These are phyloP conservation scores for Phyto melanocephala DNA, from an alignment of 2,888 invertebrate species.

Conservation along the genomic window DNA sequence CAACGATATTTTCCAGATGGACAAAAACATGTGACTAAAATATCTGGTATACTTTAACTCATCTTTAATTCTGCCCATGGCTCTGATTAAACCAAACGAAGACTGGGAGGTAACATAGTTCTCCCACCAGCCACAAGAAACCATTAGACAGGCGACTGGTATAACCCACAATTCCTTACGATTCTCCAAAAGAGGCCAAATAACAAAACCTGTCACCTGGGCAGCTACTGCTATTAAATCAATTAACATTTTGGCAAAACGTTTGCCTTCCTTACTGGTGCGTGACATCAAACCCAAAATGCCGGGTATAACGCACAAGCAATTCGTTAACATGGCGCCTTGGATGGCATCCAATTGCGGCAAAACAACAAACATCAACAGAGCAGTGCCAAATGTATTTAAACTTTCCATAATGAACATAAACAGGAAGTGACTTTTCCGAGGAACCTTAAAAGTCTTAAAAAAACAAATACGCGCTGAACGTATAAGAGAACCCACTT, in stretches of 20 bases:
- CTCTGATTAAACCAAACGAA: slow-evolving; percentile 85
- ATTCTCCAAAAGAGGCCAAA: slow-evolving; percentile 92
- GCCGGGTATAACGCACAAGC: slow-evolving; percentile 92
- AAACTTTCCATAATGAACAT: slow-evolving; percentile 92
- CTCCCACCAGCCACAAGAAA: slow-evolving; percentile 98
- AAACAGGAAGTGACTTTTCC: slow-evolving; percentile 77
- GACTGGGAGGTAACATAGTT: slow-evolving; percentile 95
- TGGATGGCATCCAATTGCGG: slow-evolving; percentile 96
- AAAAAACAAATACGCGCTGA: slow-evolving; percentile 93
- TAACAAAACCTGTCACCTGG: slow-evolving; percentile 93
- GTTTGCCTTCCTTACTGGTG: slow-evolving; percentile 88
- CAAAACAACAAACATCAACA: slow-evolving; percentile 92
- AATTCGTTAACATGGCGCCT: slow-evolving; percentile 97
- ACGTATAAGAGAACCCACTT: slow-evolving; percentile 91
- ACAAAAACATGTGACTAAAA: slow-evolving; percentile 93
- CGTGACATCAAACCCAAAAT: slow-evolving; percentile 87
- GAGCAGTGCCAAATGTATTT: slow-evolving; percentile 91
- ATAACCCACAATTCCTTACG: slow-evolving; percentile 90
- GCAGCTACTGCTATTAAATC: slow-evolving; percentile 92
- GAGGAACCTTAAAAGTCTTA: slow-evolving; percentile 90
- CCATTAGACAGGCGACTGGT: slow-evolving; percentile 89
- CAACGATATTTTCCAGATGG: slow-evolving; percentile 92
- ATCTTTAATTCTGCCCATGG: slow-evolving; percentile 88
- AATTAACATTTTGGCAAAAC: slow-evolving; percentile 87
- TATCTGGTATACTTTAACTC: slow-evolving; percentile 89